Percentiles rank a stretch among this genome's conserved stretches.
Conservation (phyloP, 2,888 invertebrate species). For the Pammene fasciana region DNA sequence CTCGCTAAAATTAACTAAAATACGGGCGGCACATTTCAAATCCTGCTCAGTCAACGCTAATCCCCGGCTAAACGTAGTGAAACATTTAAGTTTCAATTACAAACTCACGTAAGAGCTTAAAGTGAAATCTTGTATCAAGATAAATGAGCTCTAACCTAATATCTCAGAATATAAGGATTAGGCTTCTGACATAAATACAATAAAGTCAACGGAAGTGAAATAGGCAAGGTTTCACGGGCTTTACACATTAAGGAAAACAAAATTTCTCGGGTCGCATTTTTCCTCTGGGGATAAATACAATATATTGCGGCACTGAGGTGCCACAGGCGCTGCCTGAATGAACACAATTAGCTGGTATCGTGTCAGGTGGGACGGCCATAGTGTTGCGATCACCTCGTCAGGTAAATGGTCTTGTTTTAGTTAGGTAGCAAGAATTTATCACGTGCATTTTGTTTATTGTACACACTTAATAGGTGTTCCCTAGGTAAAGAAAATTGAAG, state of each 20-base stretch:
- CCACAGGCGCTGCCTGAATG: constrained; percentile 29
- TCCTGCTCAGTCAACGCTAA: constrained; percentile 40
- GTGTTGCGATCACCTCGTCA: constrained; percentile 19
- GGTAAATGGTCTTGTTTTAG: constrained; percentile 4
- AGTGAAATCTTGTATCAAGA: constrained; percentile 18
- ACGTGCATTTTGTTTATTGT: not conserved
- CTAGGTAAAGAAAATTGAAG: too few relatives aligned
- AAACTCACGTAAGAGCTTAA: constrained; percentile 32
- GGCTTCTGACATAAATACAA: constrained; percentile 32
- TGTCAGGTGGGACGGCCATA: constrained; percentile 19
- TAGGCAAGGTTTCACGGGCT: constrained; percentile 37
- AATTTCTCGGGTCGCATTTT: constrained; percentile 33
- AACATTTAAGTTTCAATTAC: constrained; percentile 41
- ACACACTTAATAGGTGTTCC: too few relatives aligned
- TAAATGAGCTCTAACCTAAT: not conserved
- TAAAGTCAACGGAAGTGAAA: constrained; percentile 35
- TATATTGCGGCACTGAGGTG: constrained; percentile 36
- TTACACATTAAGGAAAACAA: constrained; percentile 40
- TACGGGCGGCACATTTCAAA: constrained; percentile 34
- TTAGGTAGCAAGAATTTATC: not conserved
- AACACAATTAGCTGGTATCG: constrained; percentile 33
- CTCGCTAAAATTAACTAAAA: constrained; percentile 37
- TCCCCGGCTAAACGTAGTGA: constrained; percentile 36
- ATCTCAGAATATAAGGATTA: constrained; percentile 24
- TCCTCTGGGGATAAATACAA: constrained; percentile 36